phyloP scores from a whole-genome alignment of 2,888 invertebrate species.

The Thalpophila matura region DNA sequence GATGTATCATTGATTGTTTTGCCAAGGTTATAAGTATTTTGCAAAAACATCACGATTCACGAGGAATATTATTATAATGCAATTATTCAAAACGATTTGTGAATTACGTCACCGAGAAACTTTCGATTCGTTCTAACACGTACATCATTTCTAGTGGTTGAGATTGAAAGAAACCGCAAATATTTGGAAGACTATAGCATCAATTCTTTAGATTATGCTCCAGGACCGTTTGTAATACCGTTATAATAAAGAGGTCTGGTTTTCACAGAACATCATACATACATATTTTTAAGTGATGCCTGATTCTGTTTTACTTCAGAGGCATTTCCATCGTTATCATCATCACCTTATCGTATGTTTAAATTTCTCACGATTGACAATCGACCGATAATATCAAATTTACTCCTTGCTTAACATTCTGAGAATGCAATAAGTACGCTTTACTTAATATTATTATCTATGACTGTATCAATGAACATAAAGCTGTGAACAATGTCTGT shows the following conservation, averaged over 20 bases:
- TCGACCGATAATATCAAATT: constrained; percentile 23
- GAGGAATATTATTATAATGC: constrained; percentile 25
- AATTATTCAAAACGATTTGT: constrained; percentile 37
- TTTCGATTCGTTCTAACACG: constrained; percentile 43
- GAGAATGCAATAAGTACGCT: constrained; percentile 38
- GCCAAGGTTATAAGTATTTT: constrained; percentile 45
- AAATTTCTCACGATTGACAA: constrained; percentile 46
- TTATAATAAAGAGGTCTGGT: neutral
- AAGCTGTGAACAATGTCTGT: constrained; percentile 50
- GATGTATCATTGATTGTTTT: constrained; percentile 34
- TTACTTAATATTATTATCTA: constrained; percentile 38
- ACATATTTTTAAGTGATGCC: neutral
- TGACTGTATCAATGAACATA: constrained; percentile 59
- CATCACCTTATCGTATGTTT: constrained; percentile 27
- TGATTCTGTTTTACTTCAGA: constrained; percentile 16
- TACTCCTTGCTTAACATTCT: constrained; percentile 23
- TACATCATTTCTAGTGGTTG: constrained; percentile 22
- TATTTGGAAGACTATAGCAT: constrained; percentile 13
- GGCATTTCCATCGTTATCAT: constrained; percentile 20
- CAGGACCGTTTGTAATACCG: neutral
- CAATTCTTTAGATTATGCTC: neutral
- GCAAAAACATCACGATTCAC: constrained; percentile 47
- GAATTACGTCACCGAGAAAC: constrained; percentile 41
- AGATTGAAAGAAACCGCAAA: constrained; percentile 36
- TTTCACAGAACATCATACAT: neutral